Evolutionary conservation across 2,797 vertebrate genomes (phyloP).

Genomic region (Tangara arthus): DNA sequence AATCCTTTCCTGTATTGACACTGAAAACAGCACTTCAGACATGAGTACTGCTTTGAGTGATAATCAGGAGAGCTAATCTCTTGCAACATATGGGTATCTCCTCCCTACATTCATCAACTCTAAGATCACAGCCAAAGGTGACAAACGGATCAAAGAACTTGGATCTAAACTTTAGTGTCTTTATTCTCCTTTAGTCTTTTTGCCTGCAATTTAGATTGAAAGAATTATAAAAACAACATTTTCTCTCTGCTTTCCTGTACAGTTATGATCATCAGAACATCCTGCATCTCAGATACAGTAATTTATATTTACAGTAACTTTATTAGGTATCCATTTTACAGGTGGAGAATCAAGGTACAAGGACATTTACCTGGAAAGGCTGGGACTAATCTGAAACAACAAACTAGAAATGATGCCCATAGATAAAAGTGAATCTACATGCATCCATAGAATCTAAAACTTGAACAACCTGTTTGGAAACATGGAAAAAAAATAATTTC

Average conservation of each 20-base stretch:
- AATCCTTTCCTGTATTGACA: background rate
- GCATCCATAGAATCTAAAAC: background rate
- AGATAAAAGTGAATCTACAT: accelerated
- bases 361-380: background rate
- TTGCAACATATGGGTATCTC: background rate
- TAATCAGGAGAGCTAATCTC: background rate
- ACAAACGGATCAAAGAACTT: background rate
- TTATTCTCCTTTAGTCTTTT: background rate
- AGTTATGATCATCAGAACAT: background rate
- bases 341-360: background rate
- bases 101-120: background rate
- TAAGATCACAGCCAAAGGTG: background rate
- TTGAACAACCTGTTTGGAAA: background rate
- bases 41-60: background rate
- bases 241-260: background rate
- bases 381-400: background rate
- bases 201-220: background rate
- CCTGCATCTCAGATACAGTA: background rate
- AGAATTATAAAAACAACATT: accelerated
- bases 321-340: background rate
- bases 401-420: background rate
- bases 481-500: background rate
- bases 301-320: background rate
- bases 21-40: background rate
- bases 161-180: background rate